Evolutionary conservation across 2,113 vertebrate species (phyloP), one percentile per base, ranked within the genome.

Genomic region (Malurus elegans): DNA sequence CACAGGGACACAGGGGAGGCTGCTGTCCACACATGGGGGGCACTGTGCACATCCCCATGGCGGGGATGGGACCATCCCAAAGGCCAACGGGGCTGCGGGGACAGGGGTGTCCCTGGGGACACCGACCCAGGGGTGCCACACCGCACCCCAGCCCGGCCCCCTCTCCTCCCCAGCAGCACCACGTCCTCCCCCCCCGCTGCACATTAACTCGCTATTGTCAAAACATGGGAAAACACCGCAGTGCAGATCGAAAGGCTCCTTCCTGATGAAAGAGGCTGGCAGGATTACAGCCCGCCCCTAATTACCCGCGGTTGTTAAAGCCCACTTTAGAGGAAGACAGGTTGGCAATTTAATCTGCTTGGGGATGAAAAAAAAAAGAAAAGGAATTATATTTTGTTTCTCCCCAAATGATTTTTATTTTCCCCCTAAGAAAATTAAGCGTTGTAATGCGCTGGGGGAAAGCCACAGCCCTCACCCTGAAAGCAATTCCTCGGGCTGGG

Each of bases 231-330:
- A 96, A 95, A 91, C 96, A 95, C 94, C 56, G 94, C 95, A 95
- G 92, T 96, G 94, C 92, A 96, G 97, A 96, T 83, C 89, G 58
- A 80, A 95, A 93, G 64, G 70, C 92, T 92, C 90, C 94, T 91
- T 85, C 91, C 95, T 79, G 90, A 96, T 92, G 44, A 95, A 92
- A 95, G 74, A 79, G 79, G 81, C 93, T 93, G 88, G 86, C 94
- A 88, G 93, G 74, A 95, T 96, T 93, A 95, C 86, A 95, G 93
- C 93, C 95, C 91, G 80, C 92, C 93, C 93, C 95, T 95, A 94
- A 95, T 95, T 92, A 93, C 83, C 91, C 51, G 80, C 56, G 16
- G 69, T 83, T 91, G 75, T 84, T 96, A 89, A 75, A 90, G 88
- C 88, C 76, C 93, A 57, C 90, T 95, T 92, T 90, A 11, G 6